Base-by-base conservation (phyloP, 2,113 vertebrate species). In the Triplophysa rosa region DNA sequence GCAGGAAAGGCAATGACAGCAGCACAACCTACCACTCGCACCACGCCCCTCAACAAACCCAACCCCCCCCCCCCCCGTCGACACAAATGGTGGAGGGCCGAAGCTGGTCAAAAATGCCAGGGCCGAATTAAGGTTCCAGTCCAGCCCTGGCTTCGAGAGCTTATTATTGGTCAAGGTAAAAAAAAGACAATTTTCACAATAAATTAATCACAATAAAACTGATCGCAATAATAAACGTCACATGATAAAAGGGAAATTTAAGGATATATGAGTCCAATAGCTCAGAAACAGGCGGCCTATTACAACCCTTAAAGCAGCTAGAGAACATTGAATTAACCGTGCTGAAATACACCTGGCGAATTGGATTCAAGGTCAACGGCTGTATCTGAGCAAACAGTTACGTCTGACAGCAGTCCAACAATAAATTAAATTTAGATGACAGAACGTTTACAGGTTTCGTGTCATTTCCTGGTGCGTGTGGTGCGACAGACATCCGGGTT, bases 361-460 rank as follows among this genome's bases (percentile, higher is more conserved):
- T 45, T 61, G 26, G 54, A 62, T 56, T 84, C 82, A 80, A 84
- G 75, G 75, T 29, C 77, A 80, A 72, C 16, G 66, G 78, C 58
- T 71, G 79, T 74, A 33, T 16, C 58, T 81, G 8, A 84, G 65
- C 65, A 84, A 84, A 84, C 83, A 81, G 37, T 33, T 67, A 52
- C 13, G 24, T 42, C 29, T 69, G 21, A 61, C 13, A 65, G 63
- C 63, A 19, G 52, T 33, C 3, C 3, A 37, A 54, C 70, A 65
- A 68, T 75, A 81, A 79, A 84, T 84, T 78, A 79, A 61, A 52
- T 54, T 78, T 40, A 75, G 83, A 81, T 76, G 83, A 84, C 83
- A 84, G 78, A 81, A 8, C 17, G 72, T 56, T 69, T 54, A 76
- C 78, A 75, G 66, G 80, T 65, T 65, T 56, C 49, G 42, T 49